Evolutionary conservation across 2,888 invertebrate species (phyloP), one percentile per base, ranked within the genome.

Genomic region (Drosophila emarginata): DNA sequence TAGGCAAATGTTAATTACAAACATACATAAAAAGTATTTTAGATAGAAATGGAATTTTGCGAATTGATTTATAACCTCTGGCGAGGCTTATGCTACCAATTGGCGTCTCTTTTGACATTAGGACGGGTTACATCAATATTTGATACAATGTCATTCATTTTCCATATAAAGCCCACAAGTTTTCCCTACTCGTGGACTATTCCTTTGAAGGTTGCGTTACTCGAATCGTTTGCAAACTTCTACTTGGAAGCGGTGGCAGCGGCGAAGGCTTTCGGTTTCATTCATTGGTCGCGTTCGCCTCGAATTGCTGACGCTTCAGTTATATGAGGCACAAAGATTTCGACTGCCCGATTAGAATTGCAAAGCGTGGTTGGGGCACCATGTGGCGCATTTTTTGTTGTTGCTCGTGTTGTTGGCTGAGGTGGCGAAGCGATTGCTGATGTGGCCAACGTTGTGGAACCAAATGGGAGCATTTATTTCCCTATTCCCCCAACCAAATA

Each of bases 321-420:
- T 86, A 73, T 76, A 72, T 72, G 80, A 76, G 68, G 74, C 83
- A 63, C 74, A 71, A 74, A 78, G 80, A 83, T 83, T 73, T 78
- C 53, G 59, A 61, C 40, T 65, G 57, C 32, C 40, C 62, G 78
- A 82, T 80, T 74, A 76, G 72, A 81, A 79, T 72, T 79, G 61
- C 80, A 76, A 64, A 72, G 68, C 52, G 45, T 45, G 11, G 45
- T 18, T 18, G 66, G 26, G 74, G 59, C 67, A 67, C 52, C 66
- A 64, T 14, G 66, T 66, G 72, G 72, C 52, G 57, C 58, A 56
- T 26, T 61, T 66, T 18, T 37, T 15, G 18, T 40, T 60, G 59
- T 23, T 60, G 61, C 56, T 72, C 9, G 21, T 60, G 51, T 63
- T 64, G 50, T 63, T 67, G 61, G 51, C 54, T 36, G 53, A 53